Evolutionary conservation across 2,113 vertebrate species (phyloP), one percentile per base, ranked within the genome.

Genomic region (Bubalus kerabau): DNA sequence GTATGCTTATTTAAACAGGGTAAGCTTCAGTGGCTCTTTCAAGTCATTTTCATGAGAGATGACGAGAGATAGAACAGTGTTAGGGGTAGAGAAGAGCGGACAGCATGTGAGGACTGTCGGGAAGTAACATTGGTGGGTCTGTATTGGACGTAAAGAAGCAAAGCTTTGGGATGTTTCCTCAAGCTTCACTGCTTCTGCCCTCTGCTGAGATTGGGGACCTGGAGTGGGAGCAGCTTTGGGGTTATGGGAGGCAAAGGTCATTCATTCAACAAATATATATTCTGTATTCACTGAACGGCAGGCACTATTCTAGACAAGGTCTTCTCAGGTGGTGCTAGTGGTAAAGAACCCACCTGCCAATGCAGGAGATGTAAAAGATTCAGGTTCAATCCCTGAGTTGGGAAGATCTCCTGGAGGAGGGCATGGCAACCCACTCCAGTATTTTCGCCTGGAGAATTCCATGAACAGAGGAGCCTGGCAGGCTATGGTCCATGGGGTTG

Each of bases 401-500:
- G n/a, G 67, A 71, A 6, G n/a, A 71, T 71, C 19, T 19, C 10
- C 67, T 40, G n/a, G 67, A 71, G 10, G n/a, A 71, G n/a, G n/a
- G n/a, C 67, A 23, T 71, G n/a, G n/a, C 67, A 40, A 23, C 67
- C 67, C n/a, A 40, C n/a, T 71, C 67, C n/a, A 40, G n/a, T 71
- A 40, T 71, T 71, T 71, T 71, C 2, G 0, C n/a, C n/a, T 71
- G 10, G n/a, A 71, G 19, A 40, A 71, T 40, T 40, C 19, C n/a
- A 71, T 40, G 67, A n/a, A 71, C 67, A 40, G n/a, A 71, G n/a
- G 67, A 71, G 19, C n/a, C 19, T 71, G 67, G n/a, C 1, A 0
- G n/a, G 21, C 67, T 40, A 3, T 0, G 0, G n/a, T 23, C 10
- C 67, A 12, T 71, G n/a, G 19, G 11, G 30, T 13, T 11, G 19